phyloP scores from a whole-genome alignment of 2,888 invertebrate genomes.

The Himalopsyche tibetana region DNA sequence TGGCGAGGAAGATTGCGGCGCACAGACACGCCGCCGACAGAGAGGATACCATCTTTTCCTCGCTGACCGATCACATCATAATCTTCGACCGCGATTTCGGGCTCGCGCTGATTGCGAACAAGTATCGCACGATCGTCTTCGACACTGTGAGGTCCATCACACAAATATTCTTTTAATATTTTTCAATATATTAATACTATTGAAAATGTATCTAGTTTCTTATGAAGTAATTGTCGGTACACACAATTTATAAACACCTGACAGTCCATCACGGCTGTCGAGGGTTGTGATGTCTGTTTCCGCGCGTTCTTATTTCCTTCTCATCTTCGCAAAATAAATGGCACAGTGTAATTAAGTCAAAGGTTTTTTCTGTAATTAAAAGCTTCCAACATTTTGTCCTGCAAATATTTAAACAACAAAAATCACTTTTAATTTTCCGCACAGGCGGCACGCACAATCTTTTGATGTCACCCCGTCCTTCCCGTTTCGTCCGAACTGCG shows the following conservation, averaged over 20 bases:
- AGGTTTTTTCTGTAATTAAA: constrained; percentile 9
- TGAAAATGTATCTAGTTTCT: background rate
- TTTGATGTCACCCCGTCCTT: constrained; percentile 10
- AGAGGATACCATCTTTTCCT: constrained; percentile 49
- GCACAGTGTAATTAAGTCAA: constrained; percentile 3
- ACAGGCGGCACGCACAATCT: constrained; percentile 31
- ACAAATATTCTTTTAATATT: background rate
- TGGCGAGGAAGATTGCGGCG: constrained; percentile 54
- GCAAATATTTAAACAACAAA: constrained; percentile 31
- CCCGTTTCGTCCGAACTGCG: constrained; percentile 7
- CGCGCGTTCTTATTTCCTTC: background rate
- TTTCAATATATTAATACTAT: background rate
- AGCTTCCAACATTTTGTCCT: background rate
- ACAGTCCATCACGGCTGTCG: constrained; percentile 14
- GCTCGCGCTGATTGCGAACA: background rate
- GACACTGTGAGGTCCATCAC: background rate
- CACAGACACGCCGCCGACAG: constrained; percentile 53
- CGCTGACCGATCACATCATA: constrained; percentile 50
- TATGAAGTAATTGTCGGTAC: background rate
- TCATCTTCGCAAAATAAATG: background rate
- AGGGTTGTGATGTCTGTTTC: background rate
- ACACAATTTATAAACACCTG: background rate
- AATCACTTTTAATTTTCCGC: constrained; percentile 36
- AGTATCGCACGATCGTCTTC: background rate
- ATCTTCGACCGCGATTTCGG: constrained; percentile 33